Conservation (phyloP, 2,888 invertebrate genomes). For the Agrypnus murinus region DNA sequence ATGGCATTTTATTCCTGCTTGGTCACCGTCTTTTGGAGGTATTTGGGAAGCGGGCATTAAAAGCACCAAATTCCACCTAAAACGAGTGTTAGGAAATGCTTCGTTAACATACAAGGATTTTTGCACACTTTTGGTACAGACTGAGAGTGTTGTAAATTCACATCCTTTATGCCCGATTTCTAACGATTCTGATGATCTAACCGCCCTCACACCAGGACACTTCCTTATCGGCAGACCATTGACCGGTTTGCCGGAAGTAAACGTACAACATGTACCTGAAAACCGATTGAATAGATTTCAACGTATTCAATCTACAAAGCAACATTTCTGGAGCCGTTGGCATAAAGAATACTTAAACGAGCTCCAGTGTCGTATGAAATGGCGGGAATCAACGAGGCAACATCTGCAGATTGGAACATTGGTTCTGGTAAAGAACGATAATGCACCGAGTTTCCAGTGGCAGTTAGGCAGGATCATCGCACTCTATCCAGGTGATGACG, state of each 20-base stretch:
- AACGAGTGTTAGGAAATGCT: slow-evolving; percentile 60
- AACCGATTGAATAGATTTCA: slow-evolving; percentile 57
- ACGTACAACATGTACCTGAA: slow-evolving; percentile 45
- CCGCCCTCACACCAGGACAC: slow-evolving; percentile 59
- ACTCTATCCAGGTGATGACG: background rate
- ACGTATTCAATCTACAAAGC: slow-evolving; percentile 53
- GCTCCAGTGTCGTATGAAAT: slow-evolving; percentile 56
- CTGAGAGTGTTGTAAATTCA: slow-evolving; percentile 64
- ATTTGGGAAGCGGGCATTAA: too few species aligned
- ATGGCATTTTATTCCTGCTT: slow-evolving; percentile 51
- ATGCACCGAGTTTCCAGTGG: background rate
- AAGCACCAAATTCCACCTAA: too few species aligned
- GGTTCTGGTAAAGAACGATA: background rate
- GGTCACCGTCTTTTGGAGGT: too few species aligned
- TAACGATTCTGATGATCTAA: slow-evolving; percentile 58
- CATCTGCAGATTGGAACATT: background rate
- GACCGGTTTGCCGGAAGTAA: slow-evolving; percentile 52
- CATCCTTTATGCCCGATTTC: slow-evolving; percentile 60
- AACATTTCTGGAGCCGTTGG: slow-evolving; percentile 60
- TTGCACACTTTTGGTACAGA: too few species aligned
- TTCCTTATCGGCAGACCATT: slow-evolving; percentile 59
- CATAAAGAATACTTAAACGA: slow-evolving; percentile 58
- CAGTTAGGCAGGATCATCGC: background rate
- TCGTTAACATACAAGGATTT: too few species aligned
- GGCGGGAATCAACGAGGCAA: slow-evolving; percentile 29